Evolutionary conservation across 1,140 invertebrate genomes (phyloP), one percentile per base, ranked within the genome.

Genomic region (Drosophila simulans): DNA sequence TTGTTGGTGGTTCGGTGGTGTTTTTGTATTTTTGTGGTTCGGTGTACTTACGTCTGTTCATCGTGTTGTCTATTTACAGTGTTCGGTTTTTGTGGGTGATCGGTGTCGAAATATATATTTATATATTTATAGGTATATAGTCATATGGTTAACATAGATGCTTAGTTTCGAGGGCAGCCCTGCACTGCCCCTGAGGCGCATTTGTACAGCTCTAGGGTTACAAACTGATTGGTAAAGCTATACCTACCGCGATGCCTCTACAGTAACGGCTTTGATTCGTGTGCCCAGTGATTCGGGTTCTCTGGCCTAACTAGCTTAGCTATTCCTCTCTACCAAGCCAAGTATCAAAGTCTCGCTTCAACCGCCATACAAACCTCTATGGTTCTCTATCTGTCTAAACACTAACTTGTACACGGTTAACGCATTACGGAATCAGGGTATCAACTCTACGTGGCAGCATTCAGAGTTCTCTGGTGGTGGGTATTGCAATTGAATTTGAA

Each of bases 41-140:
- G 48, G 42, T 89, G 84, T 88, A 88, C 83, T 88, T 88, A 88
- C 83, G 83, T 89, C 83, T 63, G 84, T 86, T 82, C 63, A 52
- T 56, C 49, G 72, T 82, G 62, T 78, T 49, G 49, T 80, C 65
- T 84, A 84, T 84, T 80, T 84, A 84, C 80, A 83, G 80, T 84
- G 76, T 84, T 48, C 53, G 64, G 62, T 31, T 76, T 48, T 77
- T 77, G 63, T 77, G 70, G 69, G 70, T 75, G 58, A 75, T 75
- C 58, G 70, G 70, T 75, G 45, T 75, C 45, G 57, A 74, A 51
- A 73, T 71, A 69, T 74, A 74, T 51, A 65, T 22, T 22, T 74
- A 73, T 62, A 59, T 75, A 74, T 56, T 65, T 65, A 75, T 75
- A 71, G 62, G 59, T 75, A 74, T 56, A 75, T 65, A 75, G 70